Evolutionary conservation across 2,113 vertebrate species (phyloP).

Genomic region (Tetrax tetrax): DNA sequence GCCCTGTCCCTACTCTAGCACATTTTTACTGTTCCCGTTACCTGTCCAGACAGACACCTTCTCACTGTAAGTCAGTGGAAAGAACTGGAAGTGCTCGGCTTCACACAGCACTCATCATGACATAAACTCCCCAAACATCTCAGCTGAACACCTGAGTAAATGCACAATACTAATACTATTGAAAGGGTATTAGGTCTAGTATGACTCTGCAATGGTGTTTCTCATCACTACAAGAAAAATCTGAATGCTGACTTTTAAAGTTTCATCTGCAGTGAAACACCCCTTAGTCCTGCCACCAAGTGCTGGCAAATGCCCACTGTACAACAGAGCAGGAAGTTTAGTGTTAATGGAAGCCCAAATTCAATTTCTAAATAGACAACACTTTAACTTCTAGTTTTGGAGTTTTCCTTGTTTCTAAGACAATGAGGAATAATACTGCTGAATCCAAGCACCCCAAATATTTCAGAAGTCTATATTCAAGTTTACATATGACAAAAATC

Average conservation of each 20-base stretch:
- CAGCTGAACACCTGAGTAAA: background rate
- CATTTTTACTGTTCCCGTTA: background rate
- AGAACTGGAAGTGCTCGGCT: background rate
- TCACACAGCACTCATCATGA: background rate
- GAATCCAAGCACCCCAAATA: background rate
- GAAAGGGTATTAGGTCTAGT: background rate
- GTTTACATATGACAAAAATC: background rate
- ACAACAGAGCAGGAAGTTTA: background rate
- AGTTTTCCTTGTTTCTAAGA: background rate
- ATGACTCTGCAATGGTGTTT: background rate
- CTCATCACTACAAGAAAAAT: background rate
- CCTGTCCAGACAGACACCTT: background rate
- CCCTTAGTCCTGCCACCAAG: background rate
- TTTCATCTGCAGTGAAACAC: background rate
- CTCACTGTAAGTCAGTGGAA: background rate
- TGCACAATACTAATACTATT: background rate
- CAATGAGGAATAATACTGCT: background rate
- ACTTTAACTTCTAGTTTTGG: background rate
- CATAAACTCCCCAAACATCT: background rate
- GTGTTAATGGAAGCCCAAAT: background rate
- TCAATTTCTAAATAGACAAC: background rate
- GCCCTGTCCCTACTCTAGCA: background rate
- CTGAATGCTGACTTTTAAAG: fast-evolving
- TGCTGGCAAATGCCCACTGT: background rate
- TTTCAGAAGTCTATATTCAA: background rate